These are phyloP conservation scores for Scaptomyza pallida DNA, from an alignment of 1,140 invertebrate genomes.

Conservation along the genomic window DNA sequence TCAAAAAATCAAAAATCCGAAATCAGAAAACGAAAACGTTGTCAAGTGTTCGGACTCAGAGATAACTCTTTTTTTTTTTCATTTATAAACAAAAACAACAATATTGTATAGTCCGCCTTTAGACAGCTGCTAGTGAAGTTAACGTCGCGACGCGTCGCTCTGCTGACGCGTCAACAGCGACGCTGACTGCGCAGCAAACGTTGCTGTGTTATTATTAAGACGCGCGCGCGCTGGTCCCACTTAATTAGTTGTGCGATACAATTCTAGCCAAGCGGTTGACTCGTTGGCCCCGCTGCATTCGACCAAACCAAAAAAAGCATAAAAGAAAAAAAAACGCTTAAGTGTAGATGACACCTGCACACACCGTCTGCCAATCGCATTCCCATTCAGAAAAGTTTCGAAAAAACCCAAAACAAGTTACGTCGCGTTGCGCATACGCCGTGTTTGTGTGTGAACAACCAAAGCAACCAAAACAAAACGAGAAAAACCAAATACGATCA, in stretches of 20 bases:
- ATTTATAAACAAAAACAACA: constrained; percentile 7
- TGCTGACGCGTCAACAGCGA: not conserved
- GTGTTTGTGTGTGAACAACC: constrained; percentile 48
- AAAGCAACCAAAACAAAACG: not conserved
- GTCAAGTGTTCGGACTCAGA: constrained; percentile 20
- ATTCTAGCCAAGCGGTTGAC: constrained; percentile 77
- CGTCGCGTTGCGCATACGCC: constrained; percentile 66
- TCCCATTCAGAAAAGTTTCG: constrained; percentile 2
- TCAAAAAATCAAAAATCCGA: constrained; percentile 1
- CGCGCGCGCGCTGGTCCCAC: constrained; percentile 64
- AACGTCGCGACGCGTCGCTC: constrained; percentile 1
- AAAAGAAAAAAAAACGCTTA: constrained; percentile 19
- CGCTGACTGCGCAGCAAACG: constrained; percentile 29
- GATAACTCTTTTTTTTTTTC: constrained; percentile 32
- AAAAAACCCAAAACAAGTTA: constrained; percentile 6
- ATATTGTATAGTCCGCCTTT: not conserved
- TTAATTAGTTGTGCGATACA: constrained; percentile 82
- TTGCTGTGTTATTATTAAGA: constrained; percentile 77
- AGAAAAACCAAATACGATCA: not conserved
- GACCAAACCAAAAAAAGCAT: constrained; percentile 15
- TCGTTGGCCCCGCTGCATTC: constrained; percentile 14
- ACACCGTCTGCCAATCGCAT: not conserved
- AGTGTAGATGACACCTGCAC: constrained; percentile 13
- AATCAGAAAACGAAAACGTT: constrained; percentile 8
- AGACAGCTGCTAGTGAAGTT: not conserved